Base-by-base conservation (phyloP, 2,113 vertebrate species). In the Centropristis striata region DNA sequence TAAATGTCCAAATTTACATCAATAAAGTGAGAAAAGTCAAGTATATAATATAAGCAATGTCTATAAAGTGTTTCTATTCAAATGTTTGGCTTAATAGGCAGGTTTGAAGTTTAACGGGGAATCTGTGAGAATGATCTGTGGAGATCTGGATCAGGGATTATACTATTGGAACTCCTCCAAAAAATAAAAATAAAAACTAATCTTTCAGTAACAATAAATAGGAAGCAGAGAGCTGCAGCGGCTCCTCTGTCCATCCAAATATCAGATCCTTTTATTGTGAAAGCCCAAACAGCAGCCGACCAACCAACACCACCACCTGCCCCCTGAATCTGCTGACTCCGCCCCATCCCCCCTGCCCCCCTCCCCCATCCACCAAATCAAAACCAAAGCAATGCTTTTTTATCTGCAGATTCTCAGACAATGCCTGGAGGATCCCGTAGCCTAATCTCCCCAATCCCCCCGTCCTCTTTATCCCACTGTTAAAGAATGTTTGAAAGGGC, bases 381-480 rank as follows among this genome's bases (percentile, higher is more conserved):
- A 77, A 89, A 80, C 87, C 80, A 78, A 89, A 86, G 87, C 78
- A 76, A 39, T 86, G 89, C 88, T 95, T 88, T 90, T 92, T 95
- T 89, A 98, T 97, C 96, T 97, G 94, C 96, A 96, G 96, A 96
- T 97, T 96, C 94, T 95, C 95, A 96, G 96, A 98, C 96, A 98
- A 96, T 95, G 95, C 96, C 97, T 96, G 95, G 96, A 97, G 96
- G 95, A 95, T 96, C 96, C 95, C 92, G 80, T 95, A 85, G 92
- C 96, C 96, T 98, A 98, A 98, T 98, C 98, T 96, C 95, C 95
- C 95, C 75, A 82, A 84, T 85, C 87, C 89, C 77, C 44, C 83
- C 67, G 8, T 16, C 71, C 95, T 94, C 96, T 97, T 97, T 96
- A 97, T 97, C 95, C 94, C 92, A 96, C 96, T 97, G 96, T 97